Base-by-base conservation (phyloP, 2,888 invertebrate species). In the Aphidius colemani region DNA sequence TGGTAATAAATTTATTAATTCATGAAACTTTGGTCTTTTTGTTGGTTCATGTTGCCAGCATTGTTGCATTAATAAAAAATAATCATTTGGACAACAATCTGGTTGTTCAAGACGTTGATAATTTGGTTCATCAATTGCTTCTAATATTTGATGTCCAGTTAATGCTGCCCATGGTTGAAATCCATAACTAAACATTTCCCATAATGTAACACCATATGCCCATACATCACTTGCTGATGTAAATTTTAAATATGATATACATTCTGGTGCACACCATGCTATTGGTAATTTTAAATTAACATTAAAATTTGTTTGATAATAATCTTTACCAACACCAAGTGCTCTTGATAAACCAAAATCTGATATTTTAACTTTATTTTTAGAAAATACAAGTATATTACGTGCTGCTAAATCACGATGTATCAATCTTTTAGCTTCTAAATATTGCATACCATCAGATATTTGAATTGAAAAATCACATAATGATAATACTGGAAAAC, bases 151-250 rank as follows among this genome's bases (percentile, higher is more conserved):
- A 70, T 95, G 92, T 0, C 95, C 95, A 0, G 95, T 96, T 59
- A 95, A 86, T 0, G 95, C 96, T 0, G 94, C 94, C 98, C 98
- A 99, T 0, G 99, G 99, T 82, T 98, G 97, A 80, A 96, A 95
- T 1, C 98, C 98, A 78, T 98, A 98, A 0, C 96, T 95, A 82
- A 98, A 99, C 95, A 98, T 95, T 83, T 99, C 99, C 98, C 98
- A 99, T 0, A 99, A 85, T n/a, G 97, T 96, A 0, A 98, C 95
- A 4, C 95, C 98, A 81, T 92, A 99, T 0, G 98, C 96, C 98
- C 98, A 99, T 0, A 98, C 96, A 79, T 99, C 99, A 63, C 96
- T 96, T 7, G 97, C 91, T 7, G 96, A 94, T 1, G 98, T 99
- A 82, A 99, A 99, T 65, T 95, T 90, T 66, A 98, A 85, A 82